phyloP scores from a whole-genome alignment of 2,888 invertebrate genomes.

The Frankliniella intonsa region DNA sequence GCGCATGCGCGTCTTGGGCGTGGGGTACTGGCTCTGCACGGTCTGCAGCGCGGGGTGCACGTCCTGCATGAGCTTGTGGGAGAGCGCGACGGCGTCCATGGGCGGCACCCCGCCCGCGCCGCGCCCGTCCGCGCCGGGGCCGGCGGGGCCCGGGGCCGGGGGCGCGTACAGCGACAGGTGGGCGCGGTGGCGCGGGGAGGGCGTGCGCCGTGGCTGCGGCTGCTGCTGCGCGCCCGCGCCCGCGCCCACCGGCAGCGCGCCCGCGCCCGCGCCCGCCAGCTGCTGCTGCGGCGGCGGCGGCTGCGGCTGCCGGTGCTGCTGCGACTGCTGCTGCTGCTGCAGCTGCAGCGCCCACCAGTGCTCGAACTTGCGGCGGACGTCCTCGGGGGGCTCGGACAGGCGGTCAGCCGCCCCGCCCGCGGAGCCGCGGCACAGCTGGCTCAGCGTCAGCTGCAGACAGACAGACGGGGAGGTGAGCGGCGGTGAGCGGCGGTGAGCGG shows the following conservation, averaged over 20 bases:
- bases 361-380: slow-evolving; percentile 81
- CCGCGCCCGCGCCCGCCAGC: no score
- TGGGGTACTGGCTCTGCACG: slow-evolving; percentile 69
- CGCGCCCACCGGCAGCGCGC: not conserved
- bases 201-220: not conserved
- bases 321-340: slow-evolving; percentile 14
- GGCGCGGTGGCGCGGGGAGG: not conserved
- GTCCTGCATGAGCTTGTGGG: slow-evolving; percentile 26
- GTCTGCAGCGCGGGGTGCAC: slow-evolving; percentile 53
- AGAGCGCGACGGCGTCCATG: not conserved
- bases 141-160: slow-evolving; percentile 40
- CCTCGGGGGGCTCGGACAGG: slow-evolving; percentile 72
- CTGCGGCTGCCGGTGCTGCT: slow-evolving; percentile 10
- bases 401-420: slow-evolving; percentile 56
- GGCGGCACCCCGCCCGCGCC: slow-evolving; percentile 48
- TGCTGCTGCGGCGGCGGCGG: not conserved
- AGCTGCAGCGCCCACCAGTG: slow-evolving; percentile 82
- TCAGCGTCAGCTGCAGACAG: slow-evolving; percentile 64
- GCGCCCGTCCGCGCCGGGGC: slow-evolving; percentile 47
- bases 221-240: not conserved
- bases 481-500: not conserved
- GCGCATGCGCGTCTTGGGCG: slow-evolving; percentile 89
- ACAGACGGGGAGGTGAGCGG: slow-evolving; percentile 14
- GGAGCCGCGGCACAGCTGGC: slow-evolving; percentile 75
- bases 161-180: not conserved